phyloP scores from a whole-genome alignment of 2,113 vertebrate genomes.

The Panthera leo region DNA sequence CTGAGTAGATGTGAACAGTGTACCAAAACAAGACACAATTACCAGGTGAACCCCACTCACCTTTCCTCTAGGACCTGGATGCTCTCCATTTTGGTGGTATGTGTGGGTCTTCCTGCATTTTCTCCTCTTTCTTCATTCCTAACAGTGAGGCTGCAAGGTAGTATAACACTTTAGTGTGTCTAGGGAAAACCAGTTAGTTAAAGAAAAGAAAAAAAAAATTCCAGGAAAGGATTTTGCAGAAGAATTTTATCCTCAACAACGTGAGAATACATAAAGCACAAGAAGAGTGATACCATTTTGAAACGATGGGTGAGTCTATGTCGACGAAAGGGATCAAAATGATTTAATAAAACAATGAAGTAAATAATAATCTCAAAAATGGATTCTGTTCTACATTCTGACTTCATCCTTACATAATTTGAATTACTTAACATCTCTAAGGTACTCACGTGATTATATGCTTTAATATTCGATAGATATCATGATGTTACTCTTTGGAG shows the following conservation, averaged over 20 bases:
- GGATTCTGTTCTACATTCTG: neutral
- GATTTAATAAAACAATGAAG: neutral
- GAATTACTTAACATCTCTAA: neutral
- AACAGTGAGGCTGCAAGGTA: slow-evolving; percentile 91
- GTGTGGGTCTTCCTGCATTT: slow-evolving; percentile 82
- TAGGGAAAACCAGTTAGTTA: slow-evolving; percentile 79
- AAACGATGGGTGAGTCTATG: neutral
- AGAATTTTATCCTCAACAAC: neutral
- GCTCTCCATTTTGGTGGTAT: slow-evolving; percentile 88
- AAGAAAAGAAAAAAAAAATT: slow-evolving; percentile 68
- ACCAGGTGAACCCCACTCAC: slow-evolving; percentile 77
- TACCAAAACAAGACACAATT: rapidly evolving
- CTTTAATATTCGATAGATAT: neutral
- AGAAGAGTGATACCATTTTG: neutral
- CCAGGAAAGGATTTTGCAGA: slow-evolving; percentile 19
- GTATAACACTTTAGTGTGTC: slow-evolving; percentile 87
- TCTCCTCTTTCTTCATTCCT: slow-evolving; percentile 91
- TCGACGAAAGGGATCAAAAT: neutral
- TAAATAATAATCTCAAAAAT: neutral
- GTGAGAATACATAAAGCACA: neutral
- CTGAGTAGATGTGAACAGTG: rapidly evolving
- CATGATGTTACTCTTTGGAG: neutral
- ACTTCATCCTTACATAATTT: neutral
- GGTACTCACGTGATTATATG: neutral
- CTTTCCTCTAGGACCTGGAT: slow-evolving; percentile 88